Evolutionary conservation across 2,888 invertebrate species (phyloP).

Genomic region (Agrotis exclamationis): DNA sequence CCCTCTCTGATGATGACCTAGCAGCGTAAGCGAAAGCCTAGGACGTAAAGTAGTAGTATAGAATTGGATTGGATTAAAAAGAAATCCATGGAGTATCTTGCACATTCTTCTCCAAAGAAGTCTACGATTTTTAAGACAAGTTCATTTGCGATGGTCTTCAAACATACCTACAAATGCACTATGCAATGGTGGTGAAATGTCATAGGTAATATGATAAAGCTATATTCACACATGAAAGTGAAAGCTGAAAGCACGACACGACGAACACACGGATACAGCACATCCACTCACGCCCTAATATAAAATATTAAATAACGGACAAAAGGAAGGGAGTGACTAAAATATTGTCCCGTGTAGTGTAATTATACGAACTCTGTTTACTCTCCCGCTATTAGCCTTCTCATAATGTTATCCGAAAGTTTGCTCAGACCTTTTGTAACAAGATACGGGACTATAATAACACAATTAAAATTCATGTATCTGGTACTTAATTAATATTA

Average conservation of each 20-base stretch:
- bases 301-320: constrained; percentile 35
- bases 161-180: too few species aligned
- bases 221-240: not conserved
- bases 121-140: too few species aligned
- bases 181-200: too few species aligned
- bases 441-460: constrained; percentile 50
- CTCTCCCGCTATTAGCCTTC: constrained; percentile 69
- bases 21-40: too few species aligned
- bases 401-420: constrained; percentile 67
- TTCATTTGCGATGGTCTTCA: too few species aligned
- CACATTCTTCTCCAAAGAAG: too few species aligned
- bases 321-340: constrained; percentile 58
- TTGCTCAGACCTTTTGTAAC: constrained; percentile 67
- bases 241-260: not conserved
- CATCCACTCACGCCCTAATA: not conserved
- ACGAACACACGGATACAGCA: not conserved
- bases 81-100: too few species aligned
- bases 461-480: constrained; percentile 57
- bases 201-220: too few species aligned
- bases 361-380: constrained; percentile 72
- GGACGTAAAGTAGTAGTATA: too few species aligned
- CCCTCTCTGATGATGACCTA: too few species aligned
- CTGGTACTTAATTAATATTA: constrained; percentile 42
- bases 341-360: constrained; percentile 67
- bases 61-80: too few species aligned